Evolutionary conservation across 2,113 vertebrate genomes (phyloP).

Genomic region (Columba livia): DNA sequence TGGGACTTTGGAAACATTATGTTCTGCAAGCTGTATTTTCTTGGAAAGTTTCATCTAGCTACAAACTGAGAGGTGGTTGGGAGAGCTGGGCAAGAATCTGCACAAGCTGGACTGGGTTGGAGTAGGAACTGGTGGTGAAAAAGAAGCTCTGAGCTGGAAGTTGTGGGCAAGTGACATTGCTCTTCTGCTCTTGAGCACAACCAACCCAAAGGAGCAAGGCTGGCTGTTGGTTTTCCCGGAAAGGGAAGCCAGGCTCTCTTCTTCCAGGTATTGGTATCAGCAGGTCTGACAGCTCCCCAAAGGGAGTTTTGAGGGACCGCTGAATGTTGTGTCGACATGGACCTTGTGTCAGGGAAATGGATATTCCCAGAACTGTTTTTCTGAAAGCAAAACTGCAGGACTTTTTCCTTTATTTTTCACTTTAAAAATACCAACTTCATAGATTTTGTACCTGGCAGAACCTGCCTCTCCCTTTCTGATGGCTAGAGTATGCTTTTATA

Average conservation of each 20-base stretch:
- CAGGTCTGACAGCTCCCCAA: not conserved
- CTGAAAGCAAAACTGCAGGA: not conserved
- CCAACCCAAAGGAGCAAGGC: not conserved
- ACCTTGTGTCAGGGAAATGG: not conserved
- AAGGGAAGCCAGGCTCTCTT: not conserved
- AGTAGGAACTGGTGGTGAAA: not conserved
- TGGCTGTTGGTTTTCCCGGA: not conserved
- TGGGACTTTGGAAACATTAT: rapidly evolving
- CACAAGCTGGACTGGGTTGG: not conserved
- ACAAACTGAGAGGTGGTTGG: not conserved
- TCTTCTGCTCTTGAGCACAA: not conserved
- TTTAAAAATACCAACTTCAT: not conserved
- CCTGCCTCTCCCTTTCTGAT: not conserved
- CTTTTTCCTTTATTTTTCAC: not conserved
- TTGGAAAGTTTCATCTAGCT: not conserved
- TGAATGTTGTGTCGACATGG: not conserved
- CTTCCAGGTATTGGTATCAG: not conserved
- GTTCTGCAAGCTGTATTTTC: not conserved
- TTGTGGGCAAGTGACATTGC: not conserved
- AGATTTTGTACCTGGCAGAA: not conserved
- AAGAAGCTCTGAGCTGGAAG: not conserved
- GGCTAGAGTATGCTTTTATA: not conserved
- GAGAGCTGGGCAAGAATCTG: not conserved
- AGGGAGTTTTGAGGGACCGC: not conserved
- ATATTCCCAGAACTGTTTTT: not conserved